phyloP scores from a whole-genome alignment of 2,113 vertebrate genomes.

The Vidua chalybeata region DNA sequence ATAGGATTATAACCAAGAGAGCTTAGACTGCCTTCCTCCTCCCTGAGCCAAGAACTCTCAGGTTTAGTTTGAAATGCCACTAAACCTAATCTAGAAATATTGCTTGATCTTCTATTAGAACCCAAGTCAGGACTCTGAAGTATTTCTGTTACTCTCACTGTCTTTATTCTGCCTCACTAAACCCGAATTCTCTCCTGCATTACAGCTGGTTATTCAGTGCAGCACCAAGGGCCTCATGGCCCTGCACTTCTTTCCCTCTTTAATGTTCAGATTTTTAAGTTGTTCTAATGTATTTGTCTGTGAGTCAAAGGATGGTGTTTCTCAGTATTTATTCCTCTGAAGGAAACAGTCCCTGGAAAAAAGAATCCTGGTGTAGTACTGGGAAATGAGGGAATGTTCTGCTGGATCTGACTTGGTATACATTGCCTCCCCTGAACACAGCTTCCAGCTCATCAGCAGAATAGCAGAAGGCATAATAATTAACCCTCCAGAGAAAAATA shows the following conservation, averaged over 20 bases:
- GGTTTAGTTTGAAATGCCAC: not conserved
- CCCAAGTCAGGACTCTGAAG: not conserved
- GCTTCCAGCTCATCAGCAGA: not conserved
- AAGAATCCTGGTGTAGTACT: not conserved
- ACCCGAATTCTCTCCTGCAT: not conserved
- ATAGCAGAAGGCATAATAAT: constrained; percentile 7
- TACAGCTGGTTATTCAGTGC: not conserved
- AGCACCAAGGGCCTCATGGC: not conserved
- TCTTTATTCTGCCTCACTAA: not conserved
- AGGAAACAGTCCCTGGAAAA: not conserved
- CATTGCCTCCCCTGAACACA: not conserved
- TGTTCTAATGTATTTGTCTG: not conserved
- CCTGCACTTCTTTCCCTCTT: not conserved
- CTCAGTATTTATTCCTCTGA: not conserved
- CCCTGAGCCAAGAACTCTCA: not conserved
- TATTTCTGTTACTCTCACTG: not conserved
- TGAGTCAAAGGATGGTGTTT: not conserved
- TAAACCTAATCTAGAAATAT: not conserved
- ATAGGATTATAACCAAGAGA: not conserved
- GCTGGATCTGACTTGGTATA: not conserved
- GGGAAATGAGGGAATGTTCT: not conserved
- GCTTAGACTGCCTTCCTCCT: not conserved
- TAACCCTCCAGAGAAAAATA: not conserved
- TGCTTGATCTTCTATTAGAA: not conserved
- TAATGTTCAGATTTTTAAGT: not conserved